Conservation (phyloP, 2,888 invertebrate genomes). For the Cryptops parisi region DNA sequence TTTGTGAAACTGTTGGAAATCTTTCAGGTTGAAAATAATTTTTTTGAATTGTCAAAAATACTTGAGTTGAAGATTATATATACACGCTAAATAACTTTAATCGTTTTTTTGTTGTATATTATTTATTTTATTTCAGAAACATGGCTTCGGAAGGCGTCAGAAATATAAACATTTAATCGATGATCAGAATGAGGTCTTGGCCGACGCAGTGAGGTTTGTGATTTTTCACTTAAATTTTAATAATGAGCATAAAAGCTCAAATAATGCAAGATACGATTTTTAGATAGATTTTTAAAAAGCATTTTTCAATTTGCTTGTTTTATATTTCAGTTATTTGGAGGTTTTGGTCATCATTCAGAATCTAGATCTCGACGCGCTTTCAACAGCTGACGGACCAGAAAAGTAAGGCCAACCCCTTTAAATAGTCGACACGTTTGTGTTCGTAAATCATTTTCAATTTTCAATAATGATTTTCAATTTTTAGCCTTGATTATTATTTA, state of each 20-base stretch:
- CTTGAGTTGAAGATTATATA: neutral
- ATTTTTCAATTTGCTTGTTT: neutral
- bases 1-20: conserved; percentile 25
- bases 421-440: too few species aligned
- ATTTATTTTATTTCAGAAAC: conserved; percentile 22
- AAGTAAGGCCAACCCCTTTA: too few species aligned
- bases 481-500: neutral
- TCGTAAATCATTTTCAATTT: too few species aligned
- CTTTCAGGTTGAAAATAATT: conserved; percentile 27
- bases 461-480: too few species aligned
- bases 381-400: neutral
- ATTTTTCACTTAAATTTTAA: neutral
- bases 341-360: too few species aligned
- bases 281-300: neutral
- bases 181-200: conserved; percentile 18
- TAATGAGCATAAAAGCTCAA: neutral
- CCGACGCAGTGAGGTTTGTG: neutral
- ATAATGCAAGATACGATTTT: neutral
- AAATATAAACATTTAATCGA: conserved; percentile 28
- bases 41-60: too few species aligned
- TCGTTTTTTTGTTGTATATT: neutral
- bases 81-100: too few species aligned
- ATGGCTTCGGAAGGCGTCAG: conserved; percentile 29
- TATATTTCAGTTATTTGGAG: too few species aligned
- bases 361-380: too few species aligned